phyloP scores from a whole-genome alignment of 1,140 invertebrate species.

The Luehdorfia chinensis region DNA sequence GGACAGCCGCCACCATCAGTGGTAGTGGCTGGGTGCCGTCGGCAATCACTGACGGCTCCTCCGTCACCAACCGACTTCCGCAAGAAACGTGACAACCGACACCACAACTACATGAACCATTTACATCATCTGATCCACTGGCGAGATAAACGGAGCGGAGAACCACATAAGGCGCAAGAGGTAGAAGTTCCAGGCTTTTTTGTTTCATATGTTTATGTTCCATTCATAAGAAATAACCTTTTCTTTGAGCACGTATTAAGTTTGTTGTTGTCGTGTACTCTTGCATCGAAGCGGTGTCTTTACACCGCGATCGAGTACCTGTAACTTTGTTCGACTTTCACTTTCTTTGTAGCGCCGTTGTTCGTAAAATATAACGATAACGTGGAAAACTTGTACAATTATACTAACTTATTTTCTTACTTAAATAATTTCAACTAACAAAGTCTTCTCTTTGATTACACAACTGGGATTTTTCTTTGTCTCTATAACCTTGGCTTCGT shows the following conservation, averaged over 20 bases:
- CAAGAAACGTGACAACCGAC: constrained; percentile 57
- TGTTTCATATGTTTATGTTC: constrained; percentile 9
- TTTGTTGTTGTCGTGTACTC: constrained; percentile 8
- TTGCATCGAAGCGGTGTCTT: background rate
- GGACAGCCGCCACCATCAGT: constrained; percentile 46
- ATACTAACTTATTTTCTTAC: too few relatives aligned
- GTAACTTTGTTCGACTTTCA: constrained; percentile 11
- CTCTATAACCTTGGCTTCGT: too few relatives aligned
- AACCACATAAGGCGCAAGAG: constrained; percentile 66
- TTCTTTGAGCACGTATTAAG: constrained; percentile 2
- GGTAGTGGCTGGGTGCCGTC: constrained; percentile 41
- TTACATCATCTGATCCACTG: constrained; percentile 71
- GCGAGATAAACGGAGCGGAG: constrained; percentile 68
- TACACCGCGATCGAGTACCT: background rate
- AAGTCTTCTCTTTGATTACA: too few relatives aligned
- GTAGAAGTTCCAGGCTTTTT: constrained; percentile 38
- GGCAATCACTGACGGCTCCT: constrained; percentile 70
- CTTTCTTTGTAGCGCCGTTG: background rate
- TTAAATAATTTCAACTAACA: background rate
- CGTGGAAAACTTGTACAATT: background rate
- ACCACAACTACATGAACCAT: constrained; percentile 68
- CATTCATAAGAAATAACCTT: constrained; percentile 1
- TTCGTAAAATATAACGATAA: constrained; percentile 2
- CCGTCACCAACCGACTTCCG: constrained; percentile 67
- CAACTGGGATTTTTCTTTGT: too few relatives aligned